Evolutionary conservation across 92 coral and sea anemone species (phyloP), one percentile per base, ranked within the genome.

Genomic region (Parazoanthus darwini): DNA sequence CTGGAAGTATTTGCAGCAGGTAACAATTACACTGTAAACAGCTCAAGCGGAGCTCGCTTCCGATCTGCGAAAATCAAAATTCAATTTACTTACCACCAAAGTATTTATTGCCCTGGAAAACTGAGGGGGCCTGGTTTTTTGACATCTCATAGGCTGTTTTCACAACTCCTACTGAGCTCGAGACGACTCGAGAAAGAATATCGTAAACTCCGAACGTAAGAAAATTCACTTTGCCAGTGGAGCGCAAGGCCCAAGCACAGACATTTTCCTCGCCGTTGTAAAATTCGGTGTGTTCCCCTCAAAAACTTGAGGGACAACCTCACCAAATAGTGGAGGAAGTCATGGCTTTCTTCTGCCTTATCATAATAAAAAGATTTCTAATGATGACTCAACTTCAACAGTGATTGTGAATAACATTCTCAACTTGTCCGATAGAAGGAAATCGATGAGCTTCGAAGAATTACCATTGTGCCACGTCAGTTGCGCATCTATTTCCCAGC

Each of bases 1-100:
- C n/a, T n/a, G n/a, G n/a, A n/a, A 20, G n/a, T 63, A 22, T 23
- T 23, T 63, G n/a, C 26, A 23, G 79, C 46, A 42, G 13, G 50
- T 16, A 3, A 5, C n/a, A 39, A 39, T 9, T 29, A 0, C 0
- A 29, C 33, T 76, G n/a, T 18, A 39, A 39, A 39, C 80, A 76
- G 9, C 2, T 29, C 26, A 16, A 39, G 80, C 4, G 6, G 20
- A 39, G 29, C 4, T 46, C 0, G 51, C 54, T 76, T 39, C 54
- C 80, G 80, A 76, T 42, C 80, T 14, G 50, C 51, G 46, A 18
- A 76, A 76, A 74, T 15, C 44, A 35, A 5, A 37, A 13, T 5
- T 76, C 23, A 76, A n/a, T 76, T 76, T 54, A 76, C 80, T 76
- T 74, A 74, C 78, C 78, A 74, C 46, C 78, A 74, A 74, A 74